phyloP scores from a whole-genome alignment of 2,113 vertebrate species.

The Pterocles orientalis region DNA sequence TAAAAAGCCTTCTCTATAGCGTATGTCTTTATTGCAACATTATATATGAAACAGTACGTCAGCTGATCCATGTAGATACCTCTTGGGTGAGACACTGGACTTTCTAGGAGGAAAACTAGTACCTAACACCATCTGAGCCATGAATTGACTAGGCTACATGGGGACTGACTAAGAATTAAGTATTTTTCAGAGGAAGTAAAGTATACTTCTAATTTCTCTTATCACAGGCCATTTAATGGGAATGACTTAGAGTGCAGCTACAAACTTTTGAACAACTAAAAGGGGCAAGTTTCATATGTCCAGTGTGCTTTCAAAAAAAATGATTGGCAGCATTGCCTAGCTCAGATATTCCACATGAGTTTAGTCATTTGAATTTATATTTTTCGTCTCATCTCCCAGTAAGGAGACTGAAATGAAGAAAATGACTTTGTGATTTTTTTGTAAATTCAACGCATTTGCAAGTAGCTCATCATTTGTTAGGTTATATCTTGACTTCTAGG shows the following conservation, averaged over 20 bases:
- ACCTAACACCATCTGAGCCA: not conserved
- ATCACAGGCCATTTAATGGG: not conserved
- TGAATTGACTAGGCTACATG: not conserved
- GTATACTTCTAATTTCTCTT: not conserved
- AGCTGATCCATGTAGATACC: not conserved
- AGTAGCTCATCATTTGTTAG: not conserved
- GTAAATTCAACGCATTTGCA: not conserved
- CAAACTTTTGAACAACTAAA: not conserved
- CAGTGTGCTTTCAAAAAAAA: not conserved
- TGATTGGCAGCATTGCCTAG: not conserved
- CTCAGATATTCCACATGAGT: not conserved
- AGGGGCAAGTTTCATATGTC: not conserved
- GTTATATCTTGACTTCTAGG: not conserved
- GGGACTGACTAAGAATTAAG: not conserved
- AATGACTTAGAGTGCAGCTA: not conserved
- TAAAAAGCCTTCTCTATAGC: not conserved
- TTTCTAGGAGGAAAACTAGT: not conserved
- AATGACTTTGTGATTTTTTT: not conserved
- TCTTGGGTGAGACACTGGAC: not conserved
- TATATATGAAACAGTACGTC: not conserved
- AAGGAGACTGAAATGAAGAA: not conserved
- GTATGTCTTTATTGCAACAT: not conserved
- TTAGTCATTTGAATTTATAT: not conserved
- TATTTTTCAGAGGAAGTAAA: not conserved
- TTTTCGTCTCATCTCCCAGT: not conserved